Evolutionary conservation across 2,113 vertebrate species (phyloP).

Genomic region (Corythornis cristatus): DNA sequence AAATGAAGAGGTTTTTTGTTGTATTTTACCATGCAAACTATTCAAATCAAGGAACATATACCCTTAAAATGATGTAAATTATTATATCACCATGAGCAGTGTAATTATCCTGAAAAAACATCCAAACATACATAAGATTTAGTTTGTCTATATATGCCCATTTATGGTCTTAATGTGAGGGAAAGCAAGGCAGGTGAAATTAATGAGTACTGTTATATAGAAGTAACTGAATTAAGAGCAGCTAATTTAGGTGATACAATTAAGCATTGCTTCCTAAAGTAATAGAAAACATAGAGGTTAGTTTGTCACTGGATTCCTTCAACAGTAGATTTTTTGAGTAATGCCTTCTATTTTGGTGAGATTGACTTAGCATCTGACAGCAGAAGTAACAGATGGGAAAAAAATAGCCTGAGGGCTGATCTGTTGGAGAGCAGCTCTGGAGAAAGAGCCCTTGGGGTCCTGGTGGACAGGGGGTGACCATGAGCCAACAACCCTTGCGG

Average conservation of each 20-base stretch:
- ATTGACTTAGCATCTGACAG: not conserved
- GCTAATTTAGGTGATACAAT: not conserved
- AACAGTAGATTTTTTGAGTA: not conserved
- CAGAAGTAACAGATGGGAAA: conserved; percentile 34
- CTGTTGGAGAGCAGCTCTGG: too few species aligned
- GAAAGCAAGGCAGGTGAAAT: not conserved
- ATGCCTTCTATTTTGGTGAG: not conserved
- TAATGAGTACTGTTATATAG: not conserved
- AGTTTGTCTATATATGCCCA: not conserved
- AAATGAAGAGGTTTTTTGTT: not conserved
- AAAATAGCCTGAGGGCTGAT: not conserved
- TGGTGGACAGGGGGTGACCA: too few species aligned
- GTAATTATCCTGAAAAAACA: not conserved
- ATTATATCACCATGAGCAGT: not conserved
- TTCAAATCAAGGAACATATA: not conserved
- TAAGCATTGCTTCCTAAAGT: not conserved
- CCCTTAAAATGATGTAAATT: not conserved
- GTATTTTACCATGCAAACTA: not conserved
- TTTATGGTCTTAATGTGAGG: not conserved
- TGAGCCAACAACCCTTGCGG: too few species aligned
- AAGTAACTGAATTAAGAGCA: conserved; percentile 23
- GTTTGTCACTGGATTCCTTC: not conserved
- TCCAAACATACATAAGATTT: not conserved
- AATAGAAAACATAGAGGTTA: not conserved
- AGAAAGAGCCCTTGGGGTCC: too few species aligned